phyloP scores from a whole-genome alignment of 2,113 vertebrate genomes.

The Pelobates fuscus region DNA sequence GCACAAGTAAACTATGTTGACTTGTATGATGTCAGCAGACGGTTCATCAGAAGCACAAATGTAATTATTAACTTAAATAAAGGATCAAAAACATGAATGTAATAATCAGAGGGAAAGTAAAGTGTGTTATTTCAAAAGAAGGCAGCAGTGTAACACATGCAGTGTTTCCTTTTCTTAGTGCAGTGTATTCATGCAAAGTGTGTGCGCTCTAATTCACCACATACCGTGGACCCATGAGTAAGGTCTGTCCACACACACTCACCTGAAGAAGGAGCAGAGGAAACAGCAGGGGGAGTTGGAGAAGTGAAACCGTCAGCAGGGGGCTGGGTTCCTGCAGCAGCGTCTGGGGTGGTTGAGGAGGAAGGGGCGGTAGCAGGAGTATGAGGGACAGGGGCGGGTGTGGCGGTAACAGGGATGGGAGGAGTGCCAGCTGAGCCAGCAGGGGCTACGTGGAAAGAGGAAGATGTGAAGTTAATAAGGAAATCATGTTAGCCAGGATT shows the following conservation, averaged over 20 bases:
- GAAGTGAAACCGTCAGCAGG: conserved; percentile 88
- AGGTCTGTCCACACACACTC: conserved; percentile 69
- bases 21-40: too few species aligned
- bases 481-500: conserved; percentile 67
- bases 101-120: background rate
- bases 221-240: conserved; percentile 7
- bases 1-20: too few species aligned
- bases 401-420: conserved; percentile 76
- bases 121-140: background rate
- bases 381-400: conserved; percentile 69
- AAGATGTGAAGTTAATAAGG: conserved; percentile 71
- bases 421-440: conserved; percentile 78
- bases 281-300: conserved; percentile 87
- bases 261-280: conserved; percentile 87
- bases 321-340: conserved; percentile 77
- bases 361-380: conserved; percentile 71
- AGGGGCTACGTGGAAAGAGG: conserved; percentile 72
- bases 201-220: conserved; percentile 38
- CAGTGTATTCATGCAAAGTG: conserved; percentile 1
- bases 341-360: conserved; percentile 75
- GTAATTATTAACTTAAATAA: too few species aligned
- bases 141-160: background rate
- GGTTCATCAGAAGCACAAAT: too few species aligned
- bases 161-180: background rate
- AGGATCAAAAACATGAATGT: too few species aligned